Evolutionary conservation across 2,113 vertebrate genomes (phyloP), one percentile per base, ranked within the genome.

Genomic region (Sylvia atricapilla): DNA sequence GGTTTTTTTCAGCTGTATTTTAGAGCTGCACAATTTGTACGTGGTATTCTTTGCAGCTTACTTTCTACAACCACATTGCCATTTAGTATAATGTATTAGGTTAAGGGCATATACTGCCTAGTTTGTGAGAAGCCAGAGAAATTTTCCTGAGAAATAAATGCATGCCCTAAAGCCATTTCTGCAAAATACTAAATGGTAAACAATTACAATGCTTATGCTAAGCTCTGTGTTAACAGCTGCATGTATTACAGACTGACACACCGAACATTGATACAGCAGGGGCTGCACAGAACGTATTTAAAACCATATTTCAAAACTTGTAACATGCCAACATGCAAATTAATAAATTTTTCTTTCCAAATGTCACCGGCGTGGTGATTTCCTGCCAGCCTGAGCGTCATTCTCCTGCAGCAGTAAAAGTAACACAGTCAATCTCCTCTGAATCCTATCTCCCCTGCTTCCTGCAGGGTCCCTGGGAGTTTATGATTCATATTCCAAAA

Each of bases 401-500:
- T 93, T 96, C 97, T 96, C 95, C 94, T 79, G 63, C 92, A 97
- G 95, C 95, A 77, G 83, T 88, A 69, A 90, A 97, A 97, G 96
- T 87, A 96, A 83, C 92, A 93, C 60, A 95, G 94, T 96, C 94
- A 94, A 94, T 84, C 93, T 97, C 94, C 68, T 94, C 95, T 95
- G 96, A 97, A 97, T 96, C 89, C 94, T 86, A 89, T 91, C 95
- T 96, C 85, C 86, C 84, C 64, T 73, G 94, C 74, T 97, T 97
- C 94, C 86, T 90, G 74, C 63, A 95, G 94, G 67, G 66, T 94
- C 86, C 83, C 90, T 55, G 62, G 74, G 94, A 96, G 95, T 96
- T 94, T 96, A 94, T 96, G 97, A 98, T 95, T 98, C 97, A 96
- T 96, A 97, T 97, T 97, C 89, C 43, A 69, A 97, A 93, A 56